Conservation (phyloP, 1,140 invertebrate species). For the Zaprionus inermis region DNA sequence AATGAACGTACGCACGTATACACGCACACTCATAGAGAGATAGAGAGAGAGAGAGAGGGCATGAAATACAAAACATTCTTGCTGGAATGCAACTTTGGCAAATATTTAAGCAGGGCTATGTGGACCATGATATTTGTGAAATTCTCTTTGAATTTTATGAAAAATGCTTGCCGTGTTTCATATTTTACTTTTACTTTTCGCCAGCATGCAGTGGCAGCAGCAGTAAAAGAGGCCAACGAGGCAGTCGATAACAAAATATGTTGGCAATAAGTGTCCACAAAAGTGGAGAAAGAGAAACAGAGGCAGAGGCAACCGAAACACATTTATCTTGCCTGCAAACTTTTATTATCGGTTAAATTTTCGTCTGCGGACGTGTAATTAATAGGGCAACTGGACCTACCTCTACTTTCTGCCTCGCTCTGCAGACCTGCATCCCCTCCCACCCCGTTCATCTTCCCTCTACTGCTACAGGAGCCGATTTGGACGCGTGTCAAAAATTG, state of each 20-base stretch:
- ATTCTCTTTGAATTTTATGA: constrained; percentile 20
- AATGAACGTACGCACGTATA: constrained; percentile 17
- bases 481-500: constrained; percentile 53
- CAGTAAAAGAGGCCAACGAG: constrained; percentile 4
- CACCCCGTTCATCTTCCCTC: background rate
- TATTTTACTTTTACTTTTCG: constrained; percentile 26
- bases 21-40: background rate
- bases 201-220: too few relatives aligned
- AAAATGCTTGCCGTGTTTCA: constrained; percentile 8
- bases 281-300: background rate
- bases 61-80: constrained; percentile 25
- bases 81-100: constrained; percentile 23
- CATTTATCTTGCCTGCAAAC: constrained; percentile 38
- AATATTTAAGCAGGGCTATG: constrained; percentile 36
- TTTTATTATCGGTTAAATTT: constrained; percentile 17
- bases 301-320: constrained; percentile 8
- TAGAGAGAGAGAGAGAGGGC: background rate
- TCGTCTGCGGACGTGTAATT: constrained; percentile 5
- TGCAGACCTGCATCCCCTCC: background rate
- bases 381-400: constrained; percentile 9
- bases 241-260: constrained; percentile 20
- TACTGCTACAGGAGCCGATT: constrained; percentile 17
- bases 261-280: constrained; percentile 28
- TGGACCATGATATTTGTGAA: constrained; percentile 21
- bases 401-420: too few relatives aligned